phyloP scores from a whole-genome alignment of 2,113 vertebrate species.

The Anolis sagrei region DNA sequence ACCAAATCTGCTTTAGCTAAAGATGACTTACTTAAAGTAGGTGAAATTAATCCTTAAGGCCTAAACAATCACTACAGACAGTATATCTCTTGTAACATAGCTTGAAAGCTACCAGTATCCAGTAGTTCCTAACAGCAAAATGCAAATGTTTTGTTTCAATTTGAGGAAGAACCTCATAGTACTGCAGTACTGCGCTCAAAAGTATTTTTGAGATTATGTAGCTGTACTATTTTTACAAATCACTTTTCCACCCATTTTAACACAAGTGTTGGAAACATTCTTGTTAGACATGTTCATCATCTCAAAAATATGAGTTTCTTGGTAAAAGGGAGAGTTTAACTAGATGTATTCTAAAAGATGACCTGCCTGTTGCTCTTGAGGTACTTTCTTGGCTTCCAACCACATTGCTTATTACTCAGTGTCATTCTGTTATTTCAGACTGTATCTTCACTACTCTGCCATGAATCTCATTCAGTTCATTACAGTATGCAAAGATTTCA shows the following conservation, averaged over 20 bases:
- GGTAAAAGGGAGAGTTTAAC: not conserved
- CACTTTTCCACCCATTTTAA: not conserved
- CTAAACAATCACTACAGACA: not conserved
- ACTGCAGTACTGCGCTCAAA: not conserved
- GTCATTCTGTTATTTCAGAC: conserved; percentile 13
- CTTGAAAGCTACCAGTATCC: not conserved
- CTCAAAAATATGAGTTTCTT: too few species aligned
- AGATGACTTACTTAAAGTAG: not conserved
- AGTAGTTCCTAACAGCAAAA: not conserved
- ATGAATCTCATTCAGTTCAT: not conserved
- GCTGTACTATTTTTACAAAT: not conserved
- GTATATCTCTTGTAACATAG: not conserved
- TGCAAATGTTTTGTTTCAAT: not conserved
- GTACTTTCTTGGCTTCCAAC: not conserved
- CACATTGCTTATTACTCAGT: not conserved
- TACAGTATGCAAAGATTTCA: not conserved
- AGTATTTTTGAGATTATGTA: not conserved
- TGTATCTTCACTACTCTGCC: not conserved
- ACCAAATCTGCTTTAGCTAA: not conserved
- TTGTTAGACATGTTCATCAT: not conserved
- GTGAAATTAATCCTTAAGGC: not conserved
- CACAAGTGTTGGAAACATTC: not conserved
- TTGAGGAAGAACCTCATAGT: not conserved
- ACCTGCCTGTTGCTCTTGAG: not conserved
- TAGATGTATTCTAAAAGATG: not conserved